Percentiles rank a stretch among this genome's conserved stretches.
Conservation (phyloP, 2,113 vertebrate species). For the Arizona elegans region DNA sequence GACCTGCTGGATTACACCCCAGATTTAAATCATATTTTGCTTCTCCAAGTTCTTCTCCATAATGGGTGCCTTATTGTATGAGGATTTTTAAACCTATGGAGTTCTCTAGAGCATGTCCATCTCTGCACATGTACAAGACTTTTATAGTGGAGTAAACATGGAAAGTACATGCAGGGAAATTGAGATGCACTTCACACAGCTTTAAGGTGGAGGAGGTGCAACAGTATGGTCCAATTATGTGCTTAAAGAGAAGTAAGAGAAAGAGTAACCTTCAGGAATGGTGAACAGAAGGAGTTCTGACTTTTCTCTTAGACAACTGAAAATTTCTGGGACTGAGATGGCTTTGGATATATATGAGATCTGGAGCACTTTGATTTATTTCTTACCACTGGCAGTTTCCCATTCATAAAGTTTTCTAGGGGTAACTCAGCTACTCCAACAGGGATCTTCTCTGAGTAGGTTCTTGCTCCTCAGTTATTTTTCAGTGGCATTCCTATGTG, state of each 20-base stretch:
- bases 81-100: background rate
- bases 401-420: background rate
- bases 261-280: background rate
- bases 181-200: background rate
- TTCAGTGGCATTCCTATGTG: background rate
- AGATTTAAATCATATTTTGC: background rate
- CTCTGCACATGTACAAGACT: background rate
- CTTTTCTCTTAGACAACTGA: background rate
- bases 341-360: background rate
- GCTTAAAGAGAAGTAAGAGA: background rate
- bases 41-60: background rate
- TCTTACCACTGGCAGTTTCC: background rate
- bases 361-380: background rate
- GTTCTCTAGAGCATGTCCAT: background rate
- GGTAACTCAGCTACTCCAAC: background rate
- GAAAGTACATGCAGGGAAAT: background rate
- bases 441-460: background rate
- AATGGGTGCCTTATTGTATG: background rate
- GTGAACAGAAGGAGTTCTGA: background rate
- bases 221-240: background rate
- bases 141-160: background rate
- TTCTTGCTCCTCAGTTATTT: background rate
- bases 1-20: background rate
- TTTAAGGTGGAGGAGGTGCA: background rate
- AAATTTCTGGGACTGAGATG: background rate